Evolutionary conservation across 1,140 invertebrate genomes (phyloP), one percentile per base, ranked within the genome.

Genomic region (Scaptomyza graminum): DNA sequence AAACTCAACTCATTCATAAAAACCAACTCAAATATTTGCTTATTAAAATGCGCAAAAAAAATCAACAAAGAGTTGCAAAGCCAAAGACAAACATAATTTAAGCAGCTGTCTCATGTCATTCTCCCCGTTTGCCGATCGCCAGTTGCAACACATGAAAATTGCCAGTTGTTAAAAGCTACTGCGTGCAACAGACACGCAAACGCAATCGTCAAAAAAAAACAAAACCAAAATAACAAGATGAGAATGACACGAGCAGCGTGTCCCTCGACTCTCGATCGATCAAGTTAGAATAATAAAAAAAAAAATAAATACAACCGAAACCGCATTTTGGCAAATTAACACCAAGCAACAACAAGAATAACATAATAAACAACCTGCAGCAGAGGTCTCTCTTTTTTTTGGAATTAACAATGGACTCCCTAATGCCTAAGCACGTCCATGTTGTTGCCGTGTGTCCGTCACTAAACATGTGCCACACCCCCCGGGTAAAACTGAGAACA

Each of bases 241-340:
- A 15, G 44, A 69, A 84, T 82, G 82, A 85, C 78, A 85, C 44
- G 28, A 31, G 28, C 28, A 31, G 28, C 28, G 28, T 31, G 28
- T 31, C 28, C 28, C 28, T 31, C 28, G 28, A 31, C 28, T 31
- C 28, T 31, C 28, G 76, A 74, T 41, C 13, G 76, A 79, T 77
- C 61, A 49, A 59, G 60, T 87, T 83, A 76, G 69, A 82, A 82
- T 47, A 59, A 55, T 51, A 15, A 18, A 52, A 37, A 11, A 50
- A 41, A 7, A 18, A 11, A 50, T 34, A 7, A 18, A 34, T 2
- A 34, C 5, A 76, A 12, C 46, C 74, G 56, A 68, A 83, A 78
- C 83, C 79, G 59, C 83, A 83, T 79, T 83, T 88, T 79, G 84
- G 68, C 83, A 88, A 88, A 83, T 88, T 88, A 88, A 72, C 83